A percentile compares a stretch with the other conserved stretches of the same genome.
These are phyloP conservation scores for Sminthurides aquaticus DNA, from an alignment of 2,888 invertebrate species.

Conservation along the genomic window DNA sequence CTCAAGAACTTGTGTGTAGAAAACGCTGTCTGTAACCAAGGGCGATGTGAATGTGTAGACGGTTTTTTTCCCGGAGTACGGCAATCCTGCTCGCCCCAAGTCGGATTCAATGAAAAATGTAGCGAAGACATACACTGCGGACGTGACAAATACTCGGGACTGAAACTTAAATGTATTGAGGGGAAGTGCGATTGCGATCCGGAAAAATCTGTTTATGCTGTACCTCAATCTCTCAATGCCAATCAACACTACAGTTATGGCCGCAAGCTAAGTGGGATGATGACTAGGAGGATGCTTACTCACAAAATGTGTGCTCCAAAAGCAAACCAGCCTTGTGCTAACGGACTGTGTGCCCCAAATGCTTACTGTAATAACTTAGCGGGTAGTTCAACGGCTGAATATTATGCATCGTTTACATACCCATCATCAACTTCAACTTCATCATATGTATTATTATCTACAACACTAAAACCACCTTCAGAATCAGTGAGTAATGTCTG, in stretches of 20 bases:
- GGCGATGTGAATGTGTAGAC: background rate
- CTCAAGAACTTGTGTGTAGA: background rate
- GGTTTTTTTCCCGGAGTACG: background rate
- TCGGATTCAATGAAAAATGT: background rate
- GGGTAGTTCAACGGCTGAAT: background rate
- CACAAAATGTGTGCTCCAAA: too few relatives aligned
- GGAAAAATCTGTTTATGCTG: background rate
- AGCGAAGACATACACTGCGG: background rate
- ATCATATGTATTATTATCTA: too few relatives aligned
- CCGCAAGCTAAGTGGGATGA: too few relatives aligned
- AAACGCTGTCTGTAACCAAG: background rate
- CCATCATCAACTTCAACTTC: too few relatives aligned
- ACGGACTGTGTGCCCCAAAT: background rate
- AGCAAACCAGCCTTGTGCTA: background rate
- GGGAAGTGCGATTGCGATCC: background rate
- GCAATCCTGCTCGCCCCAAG: background rate
- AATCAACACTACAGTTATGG: background rate
- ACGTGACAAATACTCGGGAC: background rate
- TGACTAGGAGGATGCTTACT: too few relatives aligned
- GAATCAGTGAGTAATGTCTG: too few relatives aligned
- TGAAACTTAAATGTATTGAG: background rate
- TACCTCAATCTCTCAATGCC: too few relatives aligned
- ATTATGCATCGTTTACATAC: too few relatives aligned
- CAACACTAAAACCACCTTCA: too few relatives aligned
- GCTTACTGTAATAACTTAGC: background rate